Base-by-base conservation (phyloP, 2,797 vertebrate species). In the Carapus acus region DNA sequence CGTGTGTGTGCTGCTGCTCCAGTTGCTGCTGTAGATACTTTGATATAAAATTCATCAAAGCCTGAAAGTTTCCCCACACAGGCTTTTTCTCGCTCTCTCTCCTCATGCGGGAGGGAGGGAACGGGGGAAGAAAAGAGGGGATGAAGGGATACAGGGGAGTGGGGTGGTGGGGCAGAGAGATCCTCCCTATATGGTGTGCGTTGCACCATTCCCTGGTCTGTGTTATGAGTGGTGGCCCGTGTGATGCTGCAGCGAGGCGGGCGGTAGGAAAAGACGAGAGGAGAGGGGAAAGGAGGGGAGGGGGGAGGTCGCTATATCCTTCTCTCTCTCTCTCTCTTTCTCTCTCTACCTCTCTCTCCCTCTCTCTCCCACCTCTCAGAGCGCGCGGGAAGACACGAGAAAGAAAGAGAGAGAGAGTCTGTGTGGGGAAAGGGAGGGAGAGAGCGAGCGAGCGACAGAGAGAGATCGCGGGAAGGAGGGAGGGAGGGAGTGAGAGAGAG, bases 171-270 rank as follows among this genome's bases (percentile, higher is more conserved):
- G 24, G 24, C 24, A 37, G 52, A 61, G 70, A 77, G 67, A 64
- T 77, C 62, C 73, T 80, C 76, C 87, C 71, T 79, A 59, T 70
- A 77, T 73, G 73, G 62, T 73, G 65, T 80, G 78, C 80, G 83
- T 86, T 94, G 92, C 88, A 90, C 85, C 91, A 91, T 89, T 90
- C 89, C 88, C 87, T 83, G 82, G 81, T 88, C 86, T 71, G 71
- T 78, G 70, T 84, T 79, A 75, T 82, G 81, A 80, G 82, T 70
- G 78, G 83, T 88, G 86, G 85, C 90, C 79, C 83, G 81, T 76
- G 87, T 87, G 86, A 89, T 91, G 89, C 90, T 88, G 86, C 90
- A 88, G 89, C 87, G 87, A 87, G 88, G 87, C 83, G 83, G 84
- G 86, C 49, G 67, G 77, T 71, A 61, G 76, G 59, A 54, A 21